Percentiles rank a stretch among this genome's conserved stretches.
These are phyloP conservation scores for Eristalinus sepulchralis DNA, from an alignment of 2,888 invertebrate species.

Conservation along the genomic window DNA sequence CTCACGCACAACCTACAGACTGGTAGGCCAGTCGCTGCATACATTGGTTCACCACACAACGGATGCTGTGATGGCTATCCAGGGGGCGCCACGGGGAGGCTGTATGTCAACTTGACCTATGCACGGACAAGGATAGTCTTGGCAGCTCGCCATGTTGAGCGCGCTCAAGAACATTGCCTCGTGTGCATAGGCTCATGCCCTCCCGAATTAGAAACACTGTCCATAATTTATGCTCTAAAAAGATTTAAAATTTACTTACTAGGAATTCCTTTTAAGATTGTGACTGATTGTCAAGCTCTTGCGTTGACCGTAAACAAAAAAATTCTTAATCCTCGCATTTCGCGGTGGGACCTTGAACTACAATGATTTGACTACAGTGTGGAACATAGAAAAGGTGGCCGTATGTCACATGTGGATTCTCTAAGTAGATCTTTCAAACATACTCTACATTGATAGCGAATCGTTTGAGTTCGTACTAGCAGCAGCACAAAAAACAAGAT, in stretches of 20 bases:
- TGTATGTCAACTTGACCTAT: too few species aligned
- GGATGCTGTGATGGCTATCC: too few species aligned
- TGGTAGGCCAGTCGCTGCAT: too few species aligned
- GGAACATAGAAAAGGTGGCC: constrained; percentile 57
- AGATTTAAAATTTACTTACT: background rate
- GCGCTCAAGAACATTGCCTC: too few species aligned
- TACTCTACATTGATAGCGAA: constrained; percentile 4
- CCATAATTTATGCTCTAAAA: background rate
- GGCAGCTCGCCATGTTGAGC: too few species aligned
- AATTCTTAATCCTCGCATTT: constrained; percentile 61
- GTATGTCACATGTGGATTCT: constrained; percentile 62
- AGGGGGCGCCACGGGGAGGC: too few species aligned
- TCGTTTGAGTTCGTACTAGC: constrained; percentile 26
- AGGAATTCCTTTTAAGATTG: constrained; percentile 71
- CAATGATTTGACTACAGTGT: constrained; percentile 64
- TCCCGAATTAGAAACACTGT: too few species aligned
- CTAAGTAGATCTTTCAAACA: constrained; percentile 70
- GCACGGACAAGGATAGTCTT: too few species aligned
- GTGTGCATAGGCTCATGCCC: too few species aligned
- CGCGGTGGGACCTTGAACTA: constrained; percentile 63
- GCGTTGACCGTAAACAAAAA: constrained; percentile 62
- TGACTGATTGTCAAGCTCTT: constrained; percentile 73
- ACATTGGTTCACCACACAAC: too few species aligned
- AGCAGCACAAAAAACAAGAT: constrained; percentile 53
- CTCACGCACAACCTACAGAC: too few species aligned